phyloP scores from a whole-genome alignment of 2,113 vertebrate genomes.

The Pelvicachromis taeniatus region DNA sequence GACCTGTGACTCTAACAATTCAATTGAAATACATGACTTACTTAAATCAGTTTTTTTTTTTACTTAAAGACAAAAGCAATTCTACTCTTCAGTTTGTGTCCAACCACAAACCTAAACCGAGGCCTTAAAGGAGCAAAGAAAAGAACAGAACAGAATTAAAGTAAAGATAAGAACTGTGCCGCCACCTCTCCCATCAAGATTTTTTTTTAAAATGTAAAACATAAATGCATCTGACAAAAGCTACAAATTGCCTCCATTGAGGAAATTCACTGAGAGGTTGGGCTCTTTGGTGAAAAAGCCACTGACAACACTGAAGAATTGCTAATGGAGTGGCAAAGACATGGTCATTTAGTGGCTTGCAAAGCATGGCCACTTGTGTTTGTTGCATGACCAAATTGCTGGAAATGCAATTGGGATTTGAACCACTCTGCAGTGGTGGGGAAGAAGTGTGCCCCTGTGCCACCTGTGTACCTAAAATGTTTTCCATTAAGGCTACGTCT shows the following conservation, averaged over 20 bases:
- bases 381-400: conserved; percentile 9
- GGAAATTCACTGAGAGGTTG: not conserved
- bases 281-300: not conserved
- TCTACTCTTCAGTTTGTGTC: not conserved
- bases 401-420: not conserved
- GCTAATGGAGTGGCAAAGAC: not conserved
- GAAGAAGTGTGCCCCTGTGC: not conserved
- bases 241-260: not conserved
- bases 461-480: not conserved
- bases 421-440: not conserved
- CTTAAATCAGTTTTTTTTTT: not conserved
- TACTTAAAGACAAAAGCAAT: not conserved
- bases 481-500: conserved; percentile 16
- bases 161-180: not conserved
- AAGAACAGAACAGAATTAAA: not conserved
- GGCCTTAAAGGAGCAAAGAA: not conserved
- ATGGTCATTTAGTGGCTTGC: not conserved
- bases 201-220: not conserved
- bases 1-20: not conserved
- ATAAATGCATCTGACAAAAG: not conserved
- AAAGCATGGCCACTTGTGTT: not conserved
- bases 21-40: not conserved
- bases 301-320: not conserved
- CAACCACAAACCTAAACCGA: not conserved
- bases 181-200: not conserved